phyloP scores from a whole-genome alignment of 2,797 vertebrate species.

The Sylvilagus floridanus region DNA sequence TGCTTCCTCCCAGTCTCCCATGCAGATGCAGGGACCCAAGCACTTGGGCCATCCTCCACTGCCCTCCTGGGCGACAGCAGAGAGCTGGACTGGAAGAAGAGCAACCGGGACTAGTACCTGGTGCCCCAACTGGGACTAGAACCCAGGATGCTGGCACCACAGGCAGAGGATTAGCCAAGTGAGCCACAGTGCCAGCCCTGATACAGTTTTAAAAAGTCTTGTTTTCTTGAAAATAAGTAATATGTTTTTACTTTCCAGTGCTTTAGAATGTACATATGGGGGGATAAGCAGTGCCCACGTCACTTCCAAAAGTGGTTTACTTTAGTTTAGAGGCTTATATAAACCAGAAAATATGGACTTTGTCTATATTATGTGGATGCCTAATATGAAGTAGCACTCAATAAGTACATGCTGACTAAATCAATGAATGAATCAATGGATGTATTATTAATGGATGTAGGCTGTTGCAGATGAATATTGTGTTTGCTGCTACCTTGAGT shows the following conservation, averaged over 20 bases:
- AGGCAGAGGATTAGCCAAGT: no score
- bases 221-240: background rate
- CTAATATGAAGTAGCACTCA: background rate
- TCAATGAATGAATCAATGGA: background rate
- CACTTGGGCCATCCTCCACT: no score
- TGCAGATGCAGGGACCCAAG: no score
- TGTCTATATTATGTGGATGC: background rate
- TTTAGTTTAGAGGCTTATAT: background rate
- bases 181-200: no score
- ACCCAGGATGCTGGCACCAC: no score
- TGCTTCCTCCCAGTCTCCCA: no score
- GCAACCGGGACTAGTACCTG: no score
- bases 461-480: background rate
- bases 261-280: background rate
- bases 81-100: no score
- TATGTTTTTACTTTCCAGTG: background rate
- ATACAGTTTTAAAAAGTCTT: background rate
- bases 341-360: background rate
- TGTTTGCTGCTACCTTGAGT: background rate
- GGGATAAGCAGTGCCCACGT: background rate
- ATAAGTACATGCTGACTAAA: background rate
- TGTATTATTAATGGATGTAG: background rate
- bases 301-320: background rate
- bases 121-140: no score
- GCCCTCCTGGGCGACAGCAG: no score